phyloP scores from a whole-genome alignment of 2,797 vertebrate genomes.

The Parambassis ranga region DNA sequence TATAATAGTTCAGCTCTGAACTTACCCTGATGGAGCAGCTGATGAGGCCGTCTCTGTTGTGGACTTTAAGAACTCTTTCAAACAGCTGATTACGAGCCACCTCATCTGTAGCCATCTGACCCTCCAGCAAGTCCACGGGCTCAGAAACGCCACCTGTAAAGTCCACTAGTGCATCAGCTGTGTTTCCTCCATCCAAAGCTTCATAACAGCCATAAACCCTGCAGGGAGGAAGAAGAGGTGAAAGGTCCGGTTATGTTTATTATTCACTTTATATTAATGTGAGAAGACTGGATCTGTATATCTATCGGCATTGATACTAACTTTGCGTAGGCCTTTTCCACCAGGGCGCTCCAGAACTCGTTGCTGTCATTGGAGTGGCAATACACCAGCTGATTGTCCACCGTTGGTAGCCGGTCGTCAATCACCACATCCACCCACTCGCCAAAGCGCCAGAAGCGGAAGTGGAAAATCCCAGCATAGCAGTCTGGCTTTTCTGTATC shows the following conservation, averaged over 20 bases:
- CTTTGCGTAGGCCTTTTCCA: conserved; percentile 99
- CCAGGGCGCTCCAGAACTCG: conserved; percentile 96
- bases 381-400: conserved; percentile 93
- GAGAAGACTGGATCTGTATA: neutral
- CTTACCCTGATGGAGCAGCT: conserved; percentile 96
- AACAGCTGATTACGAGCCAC: conserved; percentile 89
- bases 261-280: no score
- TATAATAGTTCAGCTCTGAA: neutral
- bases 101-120: conserved; percentile 84
- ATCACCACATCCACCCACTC: conserved; percentile 96
- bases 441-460: conserved; percentile 97
- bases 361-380: conserved; percentile 96
- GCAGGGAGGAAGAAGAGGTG: neutral
- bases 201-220: conserved; percentile 94
- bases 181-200: conserved; percentile 95
- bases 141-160: conserved; percentile 95
- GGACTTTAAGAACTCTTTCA: conserved; percentile 91
- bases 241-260: neutral
- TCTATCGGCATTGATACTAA: conserved; percentile 64
- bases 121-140: conserved; percentile 90
- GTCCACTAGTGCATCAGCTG: conserved; percentile 93
- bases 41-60: conserved; percentile 94
- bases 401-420: conserved; percentile 92
- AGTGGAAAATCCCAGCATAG: conserved; percentile 95
- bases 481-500: conserved; percentile 84